phyloP scores from a whole-genome alignment of 2,113 vertebrate genomes.

The Puntigrus tetrazona region DNA sequence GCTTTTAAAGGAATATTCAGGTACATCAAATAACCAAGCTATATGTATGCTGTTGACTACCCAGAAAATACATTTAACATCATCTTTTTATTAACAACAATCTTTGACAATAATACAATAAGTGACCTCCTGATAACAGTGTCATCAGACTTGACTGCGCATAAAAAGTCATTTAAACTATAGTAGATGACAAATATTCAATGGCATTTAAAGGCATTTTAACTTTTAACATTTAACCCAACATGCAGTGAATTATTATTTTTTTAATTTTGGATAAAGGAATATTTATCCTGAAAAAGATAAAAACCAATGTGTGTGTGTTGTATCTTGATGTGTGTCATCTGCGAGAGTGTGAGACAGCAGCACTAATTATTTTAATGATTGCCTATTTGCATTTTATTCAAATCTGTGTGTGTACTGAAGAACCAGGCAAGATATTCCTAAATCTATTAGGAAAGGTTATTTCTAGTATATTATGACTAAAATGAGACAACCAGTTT shows the following conservation, averaged over 20 bases:
- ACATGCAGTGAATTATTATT: too few species aligned
- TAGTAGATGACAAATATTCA: background rate
- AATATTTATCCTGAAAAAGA: too few species aligned
- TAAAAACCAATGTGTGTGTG: too few species aligned
- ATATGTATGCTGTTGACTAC: background rate
- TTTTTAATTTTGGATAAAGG: too few species aligned
- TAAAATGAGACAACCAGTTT: background rate
- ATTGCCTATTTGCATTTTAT: constrained; percentile 22
- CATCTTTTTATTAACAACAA: background rate
- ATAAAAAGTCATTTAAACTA: background rate
- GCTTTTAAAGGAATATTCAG: background rate
- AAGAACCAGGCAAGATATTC: background rate
- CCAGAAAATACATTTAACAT: background rate
- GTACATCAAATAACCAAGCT: background rate
- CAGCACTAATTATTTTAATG: background rate
- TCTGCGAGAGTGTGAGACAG: background rate
- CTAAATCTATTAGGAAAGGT: background rate
- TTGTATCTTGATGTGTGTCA: too few species aligned
- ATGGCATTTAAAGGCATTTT: background rate
- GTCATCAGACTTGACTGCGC: background rate
- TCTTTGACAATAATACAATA: background rate
- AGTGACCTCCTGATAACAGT: background rate
- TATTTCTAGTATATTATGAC: background rate
- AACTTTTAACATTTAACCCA: too few species aligned
- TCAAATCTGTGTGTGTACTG: background rate